A percentile compares a stretch with the other conserved stretches of the same genome.
Evolutionary conservation across 2,797 vertebrate species (phyloP).

Genomic region (Parauchenoglanis ngamensis): DNA sequence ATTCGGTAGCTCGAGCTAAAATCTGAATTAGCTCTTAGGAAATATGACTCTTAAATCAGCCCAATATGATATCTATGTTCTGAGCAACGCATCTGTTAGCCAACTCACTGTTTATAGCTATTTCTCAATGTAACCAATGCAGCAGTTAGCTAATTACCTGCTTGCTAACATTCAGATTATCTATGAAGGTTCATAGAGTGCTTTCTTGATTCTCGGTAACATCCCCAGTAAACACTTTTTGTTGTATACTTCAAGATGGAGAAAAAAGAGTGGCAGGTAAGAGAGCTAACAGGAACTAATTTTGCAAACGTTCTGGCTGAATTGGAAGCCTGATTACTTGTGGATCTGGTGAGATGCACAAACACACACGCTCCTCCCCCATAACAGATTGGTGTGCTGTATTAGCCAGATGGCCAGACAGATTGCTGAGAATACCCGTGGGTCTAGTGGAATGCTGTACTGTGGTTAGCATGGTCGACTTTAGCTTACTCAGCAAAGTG

Average conservation of each 20-base stretch:
- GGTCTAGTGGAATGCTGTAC: conserved; percentile 53
- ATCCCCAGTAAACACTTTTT: neutral
- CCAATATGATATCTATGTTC: neutral
- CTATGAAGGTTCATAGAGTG: neutral
- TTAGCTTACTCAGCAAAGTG: conserved; percentile 53
- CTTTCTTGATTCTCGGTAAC: too few relatives aligned
- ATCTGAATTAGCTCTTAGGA: neutral
- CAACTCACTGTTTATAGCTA: neutral
- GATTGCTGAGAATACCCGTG: conserved; percentile 58
- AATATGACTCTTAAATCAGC: neutral
- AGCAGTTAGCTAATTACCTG: neutral
- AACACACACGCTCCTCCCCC: neutral
- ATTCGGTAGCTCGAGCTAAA: neutral
- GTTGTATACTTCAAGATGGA: neutral
- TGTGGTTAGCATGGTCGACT: conserved; percentile 52
- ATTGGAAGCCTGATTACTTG: conserved; percentile 40
- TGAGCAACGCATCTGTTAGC: too few relatives aligned
- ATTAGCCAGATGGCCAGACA: conserved; percentile 59
- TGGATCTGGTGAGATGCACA: conserved; percentile 20
- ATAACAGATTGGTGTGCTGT: conserved; percentile 47
- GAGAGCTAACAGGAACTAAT: neutral
- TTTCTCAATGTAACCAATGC: neutral
- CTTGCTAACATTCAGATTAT: neutral
- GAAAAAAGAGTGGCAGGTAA: neutral
- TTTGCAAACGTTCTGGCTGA: conserved; percentile 8